Conservation (phyloP, 92 coral and sea anemone species). For the Pocillopora grandis region DNA sequence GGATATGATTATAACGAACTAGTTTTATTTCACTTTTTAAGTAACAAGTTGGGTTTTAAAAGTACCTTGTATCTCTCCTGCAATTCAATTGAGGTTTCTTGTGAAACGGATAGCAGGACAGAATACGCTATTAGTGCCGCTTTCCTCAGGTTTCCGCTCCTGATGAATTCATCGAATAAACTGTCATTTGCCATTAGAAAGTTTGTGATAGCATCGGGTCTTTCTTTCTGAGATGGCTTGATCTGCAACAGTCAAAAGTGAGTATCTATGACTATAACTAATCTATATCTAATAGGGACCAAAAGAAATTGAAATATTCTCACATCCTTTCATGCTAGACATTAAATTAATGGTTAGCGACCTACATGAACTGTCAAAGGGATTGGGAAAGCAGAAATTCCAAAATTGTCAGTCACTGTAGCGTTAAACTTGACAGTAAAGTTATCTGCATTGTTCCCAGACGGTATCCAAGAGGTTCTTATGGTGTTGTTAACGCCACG, state of each 20-base stretch:
- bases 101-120: background rate
- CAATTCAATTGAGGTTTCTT: background rate
- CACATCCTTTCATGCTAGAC: background rate
- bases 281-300: background rate
- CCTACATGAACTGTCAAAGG: slow-evolving; percentile 14
- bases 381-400: background rate
- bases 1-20: no score
- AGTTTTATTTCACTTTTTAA: background rate
- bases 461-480: background rate
- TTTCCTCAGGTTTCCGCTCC: no score
- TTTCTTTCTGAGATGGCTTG: no score
- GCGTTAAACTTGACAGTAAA: slow-evolving; percentile 12
- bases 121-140: slow-evolving; percentile 3
- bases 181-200: background rate
- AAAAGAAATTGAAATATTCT: background rate
- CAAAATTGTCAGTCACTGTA: slow-evolving; percentile 6
- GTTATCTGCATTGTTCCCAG: background rate
- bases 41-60: no score
- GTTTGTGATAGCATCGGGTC: no score
- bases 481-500: background rate
- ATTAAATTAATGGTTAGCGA: background rate
- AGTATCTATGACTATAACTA: background rate
- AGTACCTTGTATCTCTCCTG: background rate
- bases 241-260: background rate
- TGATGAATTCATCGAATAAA: background rate